These are phyloP conservation scores for Hystrix cristata DNA, from an alignment of 2,113 vertebrate genomes.

Conservation along the genomic window DNA sequence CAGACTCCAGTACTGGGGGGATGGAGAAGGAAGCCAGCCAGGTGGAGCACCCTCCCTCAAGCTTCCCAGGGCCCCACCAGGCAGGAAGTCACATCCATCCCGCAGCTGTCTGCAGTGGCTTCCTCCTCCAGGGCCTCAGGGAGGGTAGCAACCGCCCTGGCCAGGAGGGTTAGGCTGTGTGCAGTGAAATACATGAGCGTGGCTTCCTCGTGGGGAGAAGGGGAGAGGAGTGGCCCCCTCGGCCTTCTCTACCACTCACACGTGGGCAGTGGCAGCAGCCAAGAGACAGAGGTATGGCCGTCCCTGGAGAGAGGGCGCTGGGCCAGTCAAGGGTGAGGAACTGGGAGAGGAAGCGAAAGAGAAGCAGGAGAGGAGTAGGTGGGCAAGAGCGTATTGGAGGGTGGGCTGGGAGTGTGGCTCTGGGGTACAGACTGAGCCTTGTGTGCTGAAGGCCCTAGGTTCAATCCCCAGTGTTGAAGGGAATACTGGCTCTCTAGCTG, in stretches of 20 bases:
- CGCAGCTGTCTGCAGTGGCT: conserved; percentile 37
- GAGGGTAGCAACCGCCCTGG: conserved; percentile 20
- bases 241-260: not conserved
- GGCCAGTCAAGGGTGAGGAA: not conserved
- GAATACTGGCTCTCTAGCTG: not conserved
- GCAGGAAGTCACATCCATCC: not conserved
- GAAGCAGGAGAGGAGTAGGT: not conserved
- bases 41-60: not conserved
- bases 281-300: not conserved
- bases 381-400: not conserved
- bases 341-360: not conserved
- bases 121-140: not conserved
- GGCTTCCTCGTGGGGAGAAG: not conserved
- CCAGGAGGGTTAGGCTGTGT: not conserved
- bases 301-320: not conserved
- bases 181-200: not conserved
- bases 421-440: not conserved
- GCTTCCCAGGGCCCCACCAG: not conserved
- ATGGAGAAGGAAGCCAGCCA: not conserved
- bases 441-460: not conserved
- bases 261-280: not conserved
- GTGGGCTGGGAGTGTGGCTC: not conserved
- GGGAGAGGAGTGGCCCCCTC: not conserved
- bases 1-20: not conserved
- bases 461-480: too few species aligned